A percentile compares a stretch with the other conserved stretches of the same genome.
These are phyloP conservation scores for Trichonephila clavata DNA, from an alignment of 1,140 invertebrate genomes.

Conservation along the genomic window DNA sequence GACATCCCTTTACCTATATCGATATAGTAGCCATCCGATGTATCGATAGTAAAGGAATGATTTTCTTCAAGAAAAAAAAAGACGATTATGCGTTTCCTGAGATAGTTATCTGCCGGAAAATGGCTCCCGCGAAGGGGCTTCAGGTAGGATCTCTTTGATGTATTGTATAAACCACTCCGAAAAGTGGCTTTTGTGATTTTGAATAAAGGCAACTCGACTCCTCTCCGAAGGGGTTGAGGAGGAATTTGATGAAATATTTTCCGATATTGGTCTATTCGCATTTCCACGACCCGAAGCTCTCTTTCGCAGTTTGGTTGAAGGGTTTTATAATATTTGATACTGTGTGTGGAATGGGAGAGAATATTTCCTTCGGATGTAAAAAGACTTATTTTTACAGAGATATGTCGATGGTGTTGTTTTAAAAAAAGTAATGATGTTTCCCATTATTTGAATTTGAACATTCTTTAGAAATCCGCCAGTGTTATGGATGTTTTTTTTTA, in stretches of 20 bases:
- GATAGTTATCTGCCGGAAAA: slow-evolving; percentile 31
- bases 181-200: slow-evolving; percentile 16
- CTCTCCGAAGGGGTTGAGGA: not conserved
- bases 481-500: too few relatives aligned
- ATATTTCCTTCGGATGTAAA: too few relatives aligned
- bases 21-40: not conserved
- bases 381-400: too few relatives aligned
- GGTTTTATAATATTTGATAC: too few relatives aligned
- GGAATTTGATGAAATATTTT: slow-evolving; percentile 43
- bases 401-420: too few relatives aligned
- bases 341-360: too few relatives aligned
- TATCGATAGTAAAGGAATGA: not conserved
- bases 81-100: not conserved
- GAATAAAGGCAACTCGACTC: not conserved
- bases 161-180: slow-evolving; percentile 30
- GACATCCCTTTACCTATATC: slow-evolving; percentile 7
- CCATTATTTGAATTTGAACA: too few relatives aligned
- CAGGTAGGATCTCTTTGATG: slow-evolving; percentile 1
- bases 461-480: too few relatives aligned
- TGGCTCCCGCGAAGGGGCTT: not conserved
- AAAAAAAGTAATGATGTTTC: too few relatives aligned
- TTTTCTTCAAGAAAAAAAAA: not conserved
- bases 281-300: not conserved
- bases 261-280: not conserved
- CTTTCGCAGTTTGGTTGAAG: not conserved